phyloP scores from a whole-genome alignment of 2,888 invertebrate species.

The Pseudanteris insignis region DNA sequence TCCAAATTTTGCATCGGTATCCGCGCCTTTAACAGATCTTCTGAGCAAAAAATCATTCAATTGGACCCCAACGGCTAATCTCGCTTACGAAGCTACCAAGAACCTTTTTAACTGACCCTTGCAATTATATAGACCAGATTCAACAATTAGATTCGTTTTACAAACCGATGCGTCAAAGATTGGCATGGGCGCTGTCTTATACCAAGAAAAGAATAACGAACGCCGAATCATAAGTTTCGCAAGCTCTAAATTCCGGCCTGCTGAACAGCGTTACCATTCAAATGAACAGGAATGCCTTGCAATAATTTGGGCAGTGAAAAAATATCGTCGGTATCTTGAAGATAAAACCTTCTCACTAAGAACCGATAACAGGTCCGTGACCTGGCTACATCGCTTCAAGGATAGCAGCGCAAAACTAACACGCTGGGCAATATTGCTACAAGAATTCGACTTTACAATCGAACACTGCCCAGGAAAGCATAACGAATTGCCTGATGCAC shows the following conservation, averaged over 20 bases:
- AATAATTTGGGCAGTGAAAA: conserved; percentile 20
- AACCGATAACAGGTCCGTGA: conserved; percentile 3
- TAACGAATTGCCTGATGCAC: conserved; percentile 9
- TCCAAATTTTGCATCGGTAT: neutral
- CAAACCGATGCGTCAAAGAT: conserved; percentile 13
- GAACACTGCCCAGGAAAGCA: no score
- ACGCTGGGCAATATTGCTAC: conserved; percentile 1
- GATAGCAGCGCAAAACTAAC: conserved; percentile 5
- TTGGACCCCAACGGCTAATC: neutral
- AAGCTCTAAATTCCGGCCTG: conserved; percentile 35
- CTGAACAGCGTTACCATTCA: conserved; percentile 27
- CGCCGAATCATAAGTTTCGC: conserved; percentile 33
- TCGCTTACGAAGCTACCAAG: neutral
- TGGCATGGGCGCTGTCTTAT: conserved; percentile 23
- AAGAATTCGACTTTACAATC: neutral
- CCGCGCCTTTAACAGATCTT: conserved; percentile 8
- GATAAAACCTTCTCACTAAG: conserved; percentile 6
- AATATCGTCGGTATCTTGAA: conserved; percentile 22
- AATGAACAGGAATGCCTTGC: conserved; percentile 23
- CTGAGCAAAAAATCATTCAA: neutral
- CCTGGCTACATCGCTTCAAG: conserved; percentile 3
- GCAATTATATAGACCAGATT: neutral
- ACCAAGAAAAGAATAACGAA: neutral
- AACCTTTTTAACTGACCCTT: neutral
- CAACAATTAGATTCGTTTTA: neutral